Conservation (phyloP, 2,113 vertebrate species). For the Tringa solitaria region DNA sequence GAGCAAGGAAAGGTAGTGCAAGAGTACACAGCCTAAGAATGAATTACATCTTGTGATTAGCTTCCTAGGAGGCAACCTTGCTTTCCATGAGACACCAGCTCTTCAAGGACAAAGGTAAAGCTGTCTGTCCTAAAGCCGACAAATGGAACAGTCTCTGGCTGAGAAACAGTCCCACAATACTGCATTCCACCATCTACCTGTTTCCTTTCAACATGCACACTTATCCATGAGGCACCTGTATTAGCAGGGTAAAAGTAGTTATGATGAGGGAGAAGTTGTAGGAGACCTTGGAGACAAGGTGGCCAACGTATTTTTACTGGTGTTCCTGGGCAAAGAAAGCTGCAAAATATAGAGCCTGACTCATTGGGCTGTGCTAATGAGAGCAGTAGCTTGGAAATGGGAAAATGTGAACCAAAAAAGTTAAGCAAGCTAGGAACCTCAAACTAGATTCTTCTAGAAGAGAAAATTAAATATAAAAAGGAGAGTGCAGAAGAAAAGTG, state of each 20-base stretch:
- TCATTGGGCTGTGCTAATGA: not conserved
- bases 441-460: not conserved
- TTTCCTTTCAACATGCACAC: not conserved
- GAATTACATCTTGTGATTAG: not conserved
- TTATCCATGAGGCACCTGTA: not conserved
- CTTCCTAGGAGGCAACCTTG: not conserved
- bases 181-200: rapidly evolving
- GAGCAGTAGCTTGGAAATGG: not conserved
- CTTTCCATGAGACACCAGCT: not conserved
- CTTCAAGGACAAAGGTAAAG: not conserved
- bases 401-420: not conserved
- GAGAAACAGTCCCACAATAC: not conserved
- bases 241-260: not conserved
- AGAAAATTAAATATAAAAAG: not conserved
- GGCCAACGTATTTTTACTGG: not conserved
- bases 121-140: not conserved
- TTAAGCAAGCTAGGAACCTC: not conserved
- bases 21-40: not conserved
- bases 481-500: not conserved
- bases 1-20: not conserved
- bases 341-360: not conserved
- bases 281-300: not conserved
- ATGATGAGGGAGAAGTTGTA: not conserved
- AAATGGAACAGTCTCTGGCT: not conserved
- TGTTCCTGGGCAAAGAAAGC: not conserved